A percentile compares a stretch with the other conserved stretches of the same genome.
These are phyloP conservation scores for Gallinago solitaria DNA, from an alignment of 2,797 vertebrate genomes.

Conservation along the genomic window DNA sequence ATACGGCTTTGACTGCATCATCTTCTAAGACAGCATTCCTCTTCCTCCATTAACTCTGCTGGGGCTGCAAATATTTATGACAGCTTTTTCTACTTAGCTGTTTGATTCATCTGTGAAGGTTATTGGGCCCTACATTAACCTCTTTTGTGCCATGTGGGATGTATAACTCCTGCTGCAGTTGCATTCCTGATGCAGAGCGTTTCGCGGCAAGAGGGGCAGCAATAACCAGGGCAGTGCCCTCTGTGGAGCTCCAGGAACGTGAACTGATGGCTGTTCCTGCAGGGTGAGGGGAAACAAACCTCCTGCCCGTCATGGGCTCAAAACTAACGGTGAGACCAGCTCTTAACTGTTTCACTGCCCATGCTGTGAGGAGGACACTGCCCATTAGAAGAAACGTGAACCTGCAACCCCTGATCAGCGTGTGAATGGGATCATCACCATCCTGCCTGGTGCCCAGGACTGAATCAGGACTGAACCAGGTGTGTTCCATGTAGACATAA, in stretches of 20 bases:
- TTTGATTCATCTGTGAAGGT: neutral
- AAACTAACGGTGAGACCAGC: neutral
- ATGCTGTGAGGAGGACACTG: neutral
- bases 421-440: neutral
- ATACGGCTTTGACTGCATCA: neutral
- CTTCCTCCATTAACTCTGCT: neutral
- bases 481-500: neutral
- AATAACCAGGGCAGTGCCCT: neutral
- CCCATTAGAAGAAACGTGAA: rapidly evolving
- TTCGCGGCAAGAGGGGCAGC: neutral
- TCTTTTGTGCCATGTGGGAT: neutral
- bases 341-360: neutral
- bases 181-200: neutral
- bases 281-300: neutral
- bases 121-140: neutral
- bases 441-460: neutral
- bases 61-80: neutral
- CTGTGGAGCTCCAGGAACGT: neutral
- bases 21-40: neutral
- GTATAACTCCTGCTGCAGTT: neutral
- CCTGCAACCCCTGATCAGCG: neutral
- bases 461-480: neutral
- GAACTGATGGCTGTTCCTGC: rapidly evolving
- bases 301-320: neutral
- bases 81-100: slow-evolving; percentile 13